These are phyloP conservation scores for Malurus leucopterus DNA, from an alignment of 2,797 vertebrate species.

Conservation along the genomic window DNA sequence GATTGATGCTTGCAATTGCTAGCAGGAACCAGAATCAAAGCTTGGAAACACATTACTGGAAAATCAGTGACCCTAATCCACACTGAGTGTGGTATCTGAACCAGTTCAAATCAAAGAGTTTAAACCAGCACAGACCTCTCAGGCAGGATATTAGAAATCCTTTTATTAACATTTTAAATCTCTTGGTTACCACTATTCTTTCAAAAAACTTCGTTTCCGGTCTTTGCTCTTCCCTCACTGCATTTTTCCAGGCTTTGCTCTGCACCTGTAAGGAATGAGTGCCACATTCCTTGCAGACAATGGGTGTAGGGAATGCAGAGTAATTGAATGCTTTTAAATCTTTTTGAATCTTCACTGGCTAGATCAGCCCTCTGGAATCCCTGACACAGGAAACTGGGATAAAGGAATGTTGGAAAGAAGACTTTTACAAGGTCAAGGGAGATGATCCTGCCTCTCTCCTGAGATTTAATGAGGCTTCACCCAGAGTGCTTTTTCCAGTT, in stretches of 20 bases:
- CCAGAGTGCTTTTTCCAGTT: not conserved
- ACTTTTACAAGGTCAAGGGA: accelerated
- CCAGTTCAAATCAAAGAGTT: not conserved
- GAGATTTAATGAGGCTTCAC: too few species aligned
- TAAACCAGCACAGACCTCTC: not conserved
- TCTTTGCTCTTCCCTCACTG: not conserved
- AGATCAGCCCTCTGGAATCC: not conserved
- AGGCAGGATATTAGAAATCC: not conserved
- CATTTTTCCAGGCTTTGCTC: not conserved
- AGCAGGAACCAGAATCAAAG: not conserved
- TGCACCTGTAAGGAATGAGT: not conserved
- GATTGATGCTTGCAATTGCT: not conserved
- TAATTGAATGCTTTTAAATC: not conserved
- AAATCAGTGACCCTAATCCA: not conserved
- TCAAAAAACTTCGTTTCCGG: not conserved
- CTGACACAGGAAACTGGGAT: not conserved
- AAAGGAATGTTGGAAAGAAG: not conserved
- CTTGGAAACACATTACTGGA: not conserved
- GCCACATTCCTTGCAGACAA: not conserved
- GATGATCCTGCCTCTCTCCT: not conserved
- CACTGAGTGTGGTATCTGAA: not conserved
- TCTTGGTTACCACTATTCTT: not conserved
- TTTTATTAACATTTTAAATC: not conserved
- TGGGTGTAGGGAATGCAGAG: not conserved
- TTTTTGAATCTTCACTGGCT: not conserved